Evolutionary conservation across 2,797 vertebrate species (phyloP).

Genomic region (Aplochiton taeniatus): DNA sequence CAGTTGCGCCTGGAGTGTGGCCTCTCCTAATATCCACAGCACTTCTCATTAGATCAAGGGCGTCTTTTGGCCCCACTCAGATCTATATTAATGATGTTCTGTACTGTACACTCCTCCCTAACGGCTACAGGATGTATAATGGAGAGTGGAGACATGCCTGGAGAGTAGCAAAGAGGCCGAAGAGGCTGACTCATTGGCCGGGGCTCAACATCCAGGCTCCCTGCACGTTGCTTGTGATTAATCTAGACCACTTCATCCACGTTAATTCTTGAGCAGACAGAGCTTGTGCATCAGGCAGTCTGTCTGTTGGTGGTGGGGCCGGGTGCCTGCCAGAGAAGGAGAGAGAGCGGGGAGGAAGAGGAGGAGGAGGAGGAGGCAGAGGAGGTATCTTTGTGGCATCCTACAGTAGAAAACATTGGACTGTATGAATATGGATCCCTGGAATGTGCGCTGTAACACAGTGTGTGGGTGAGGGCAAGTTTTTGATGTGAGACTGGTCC

Average conservation of each 20-base stretch:
- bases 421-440: conserved; percentile 6
- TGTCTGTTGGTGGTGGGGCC: conserved; percentile 14
- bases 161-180: conserved; percentile 34
- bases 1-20: not conserved
- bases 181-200: conserved; percentile 26
- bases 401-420: conserved; percentile 2
- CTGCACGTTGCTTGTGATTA: conserved; percentile 28
- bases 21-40: conserved; percentile 48
- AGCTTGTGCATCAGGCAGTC: conserved; percentile 10
- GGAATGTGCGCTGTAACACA: too few species aligned
- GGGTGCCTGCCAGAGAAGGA: not conserved
- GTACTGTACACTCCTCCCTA: conserved; percentile 41
- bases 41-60: conserved; percentile 59
- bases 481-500: too few species aligned
- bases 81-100: conserved; percentile 66
- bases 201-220: conserved; percentile 29
- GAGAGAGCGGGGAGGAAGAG: conserved; percentile 10
- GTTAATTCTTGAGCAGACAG: conserved; percentile 46
- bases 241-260: conserved; percentile 32
- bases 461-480: too few species aligned
- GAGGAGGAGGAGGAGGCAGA: conserved; percentile 28
- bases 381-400: conserved; percentile 40
- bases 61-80: conserved; percentile 24
- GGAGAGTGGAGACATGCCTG: conserved; percentile 12
- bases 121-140: conserved; percentile 46